phyloP scores from a whole-genome alignment of 2,797 vertebrate species.

The Cynodonichthys magdalenae region DNA sequence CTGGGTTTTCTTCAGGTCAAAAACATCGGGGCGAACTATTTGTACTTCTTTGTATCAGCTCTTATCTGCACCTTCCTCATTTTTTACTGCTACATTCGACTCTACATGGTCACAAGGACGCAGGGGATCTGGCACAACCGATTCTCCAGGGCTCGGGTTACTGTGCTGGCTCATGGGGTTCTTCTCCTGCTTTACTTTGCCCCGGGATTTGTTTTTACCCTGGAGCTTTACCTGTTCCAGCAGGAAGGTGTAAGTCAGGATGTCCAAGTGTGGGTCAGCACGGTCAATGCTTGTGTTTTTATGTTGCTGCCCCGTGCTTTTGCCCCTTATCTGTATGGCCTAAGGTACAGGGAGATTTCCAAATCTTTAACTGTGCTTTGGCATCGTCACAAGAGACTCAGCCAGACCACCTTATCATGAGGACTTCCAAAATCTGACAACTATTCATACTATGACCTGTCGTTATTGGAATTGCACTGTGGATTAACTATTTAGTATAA shows the following conservation, averaged over 20 bases:
- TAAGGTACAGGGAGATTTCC: slow-evolving; percentile 82
- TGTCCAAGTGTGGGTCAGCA: slow-evolving; percentile 77
- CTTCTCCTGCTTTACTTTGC: slow-evolving; percentile 82
- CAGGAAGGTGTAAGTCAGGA: slow-evolving; percentile 39
- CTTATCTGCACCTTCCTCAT: slow-evolving; percentile 77
- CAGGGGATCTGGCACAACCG: slow-evolving; percentile 83
- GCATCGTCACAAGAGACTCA: slow-evolving; percentile 42
- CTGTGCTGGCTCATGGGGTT: slow-evolving; percentile 78
- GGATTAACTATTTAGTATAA: neutral
- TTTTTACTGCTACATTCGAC: slow-evolving; percentile 81
- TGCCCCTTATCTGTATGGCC: slow-evolving; percentile 82
- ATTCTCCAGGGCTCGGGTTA: slow-evolving; percentile 83
- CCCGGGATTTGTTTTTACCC: slow-evolving; percentile 78
- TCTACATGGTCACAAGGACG: slow-evolving; percentile 82
- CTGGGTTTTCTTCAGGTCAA: slow-evolving; percentile 55
- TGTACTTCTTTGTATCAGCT: slow-evolving; percentile 71
- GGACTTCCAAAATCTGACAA: neutral
- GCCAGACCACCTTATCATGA: slow-evolving; percentile 40
- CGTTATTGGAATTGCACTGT: neutral
- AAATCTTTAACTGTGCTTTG: slow-evolving; percentile 62
- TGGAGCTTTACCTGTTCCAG: slow-evolving; percentile 73
- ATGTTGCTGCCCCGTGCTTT: slow-evolving; percentile 81
- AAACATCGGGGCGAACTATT: slow-evolving; percentile 50
- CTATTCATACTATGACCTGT: neutral
- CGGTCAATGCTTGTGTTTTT: slow-evolving; percentile 78